A percentile compares a stretch with the other conserved stretches of the same genome.
phyloP scores from a whole-genome alignment of 1,140 invertebrate species.

The Pogonomyrmex barbatus region DNA sequence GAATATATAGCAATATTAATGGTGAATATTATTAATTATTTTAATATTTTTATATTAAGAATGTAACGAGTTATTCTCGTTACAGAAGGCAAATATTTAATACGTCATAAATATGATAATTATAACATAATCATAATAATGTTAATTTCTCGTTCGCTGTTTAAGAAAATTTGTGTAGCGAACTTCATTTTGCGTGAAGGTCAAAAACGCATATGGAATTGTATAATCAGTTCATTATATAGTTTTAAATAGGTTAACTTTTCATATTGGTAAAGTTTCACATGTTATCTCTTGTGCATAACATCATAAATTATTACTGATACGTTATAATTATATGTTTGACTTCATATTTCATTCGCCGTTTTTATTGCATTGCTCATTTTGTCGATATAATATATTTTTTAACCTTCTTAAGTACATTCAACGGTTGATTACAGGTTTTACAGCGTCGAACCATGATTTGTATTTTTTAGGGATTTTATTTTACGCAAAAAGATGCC shows the following conservation, averaged over 20 bases:
- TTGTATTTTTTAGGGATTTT: neutral
- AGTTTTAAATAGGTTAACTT: neutral
- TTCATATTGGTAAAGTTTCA: neutral
- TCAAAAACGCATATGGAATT: neutral
- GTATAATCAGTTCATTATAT: neutral
- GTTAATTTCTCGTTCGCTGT: neutral
- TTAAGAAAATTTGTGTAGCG: neutral
- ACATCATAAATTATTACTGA: neutral
- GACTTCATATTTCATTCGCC: neutral
- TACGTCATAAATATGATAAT: neutral
- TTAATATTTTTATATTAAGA: too few species aligned
- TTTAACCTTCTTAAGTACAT: slow-evolving; percentile 6
- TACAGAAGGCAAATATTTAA: neutral
- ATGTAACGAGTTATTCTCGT: too few species aligned
- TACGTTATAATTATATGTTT: neutral
- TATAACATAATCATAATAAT: neutral
- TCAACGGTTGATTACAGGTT: neutral
- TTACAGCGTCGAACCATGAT: neutral
- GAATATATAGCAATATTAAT: too few species aligned
- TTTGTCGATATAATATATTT: slow-evolving; percentile 13
- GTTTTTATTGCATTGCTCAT: neutral
- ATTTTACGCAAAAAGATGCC: neutral
- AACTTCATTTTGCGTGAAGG: neutral
- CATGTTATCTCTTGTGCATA: too few species aligned
- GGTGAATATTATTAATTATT: too few species aligned